A percentile compares a stretch with the other conserved stretches of the same genome.
Evolutionary conservation across 2,888 invertebrate species (phyloP).

Genomic region (Megastigmus dorsalis): DNA sequence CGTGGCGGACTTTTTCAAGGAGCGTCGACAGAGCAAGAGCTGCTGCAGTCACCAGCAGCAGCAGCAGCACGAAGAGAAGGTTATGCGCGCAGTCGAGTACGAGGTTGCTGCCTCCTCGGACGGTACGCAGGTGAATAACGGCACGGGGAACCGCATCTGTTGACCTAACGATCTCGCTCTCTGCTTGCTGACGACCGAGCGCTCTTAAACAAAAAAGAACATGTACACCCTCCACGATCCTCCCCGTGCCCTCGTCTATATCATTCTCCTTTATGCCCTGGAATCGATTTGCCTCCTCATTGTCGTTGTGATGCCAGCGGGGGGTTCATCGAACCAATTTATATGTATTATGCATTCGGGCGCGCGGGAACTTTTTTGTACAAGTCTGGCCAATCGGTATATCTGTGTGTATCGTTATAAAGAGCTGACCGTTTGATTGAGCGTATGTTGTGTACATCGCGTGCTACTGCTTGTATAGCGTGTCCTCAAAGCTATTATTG

Average conservation of each 20-base stretch:
- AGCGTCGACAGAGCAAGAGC: constrained; percentile 46
- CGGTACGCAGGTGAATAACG: constrained; percentile 73
- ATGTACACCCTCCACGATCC: not conserved
- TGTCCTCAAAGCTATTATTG: too few species aligned
- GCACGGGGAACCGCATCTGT: constrained; percentile 70
- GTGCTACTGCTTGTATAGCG: too few species aligned
- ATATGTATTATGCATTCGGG: constrained; percentile 15
- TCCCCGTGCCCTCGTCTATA: not conserved
- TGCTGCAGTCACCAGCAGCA: constrained; percentile 8
- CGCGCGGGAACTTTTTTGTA: constrained; percentile 27
- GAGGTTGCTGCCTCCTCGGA: constrained; percentile 58
- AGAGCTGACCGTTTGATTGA: not conserved
- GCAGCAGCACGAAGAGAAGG: constrained; percentile 58
- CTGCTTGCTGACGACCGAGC: constrained; percentile 60
- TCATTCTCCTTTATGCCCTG: not conserved
- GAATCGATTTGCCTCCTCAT: constrained; percentile 32
- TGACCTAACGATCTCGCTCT: constrained; percentile 67
- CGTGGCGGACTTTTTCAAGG: constrained; percentile 67
- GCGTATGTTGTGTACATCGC: not conserved
- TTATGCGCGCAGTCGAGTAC: constrained; percentile 64
- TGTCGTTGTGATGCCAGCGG: constrained; percentile 10
- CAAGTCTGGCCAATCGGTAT: not conserved
- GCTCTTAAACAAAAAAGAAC: constrained; percentile 42
- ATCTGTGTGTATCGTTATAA: not conserved
- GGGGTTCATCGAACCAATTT: constrained; percentile 32